Conservation (phyloP, 2,113 vertebrate genomes). For the Otolemur garnettii region DNA sequence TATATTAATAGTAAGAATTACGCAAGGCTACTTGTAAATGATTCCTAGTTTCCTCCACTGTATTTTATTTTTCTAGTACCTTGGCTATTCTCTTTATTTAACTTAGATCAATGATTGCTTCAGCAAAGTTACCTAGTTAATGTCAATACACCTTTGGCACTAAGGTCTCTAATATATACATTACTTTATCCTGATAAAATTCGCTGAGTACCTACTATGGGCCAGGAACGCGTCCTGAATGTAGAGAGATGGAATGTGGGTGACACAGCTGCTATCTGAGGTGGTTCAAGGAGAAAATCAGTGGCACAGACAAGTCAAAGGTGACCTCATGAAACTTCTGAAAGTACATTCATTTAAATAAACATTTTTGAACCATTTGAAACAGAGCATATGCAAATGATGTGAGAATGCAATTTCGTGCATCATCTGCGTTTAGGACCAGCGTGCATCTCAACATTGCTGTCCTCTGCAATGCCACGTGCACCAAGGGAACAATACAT, state of each 20-base stretch:
- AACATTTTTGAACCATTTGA: neutral
- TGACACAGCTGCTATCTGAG: neutral
- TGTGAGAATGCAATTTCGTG: constrained; percentile 5
- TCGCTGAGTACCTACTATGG: neutral
- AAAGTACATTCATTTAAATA: constrained; percentile 3
- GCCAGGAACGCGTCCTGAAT: neutral
- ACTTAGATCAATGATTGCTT: neutral
- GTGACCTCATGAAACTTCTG: neutral
- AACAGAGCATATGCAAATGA: neutral
- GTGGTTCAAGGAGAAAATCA: neutral
- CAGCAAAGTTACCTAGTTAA: constrained; percentile 27
- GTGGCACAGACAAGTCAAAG: neutral
- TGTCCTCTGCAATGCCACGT: neutral
- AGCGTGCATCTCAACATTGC: neutral
- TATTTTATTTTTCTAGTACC: constrained; percentile 4
- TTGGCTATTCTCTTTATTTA: constrained; percentile 33
- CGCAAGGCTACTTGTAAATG: constrained; percentile 60
- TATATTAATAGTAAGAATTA: constrained; percentile 63
- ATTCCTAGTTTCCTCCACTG: constrained; percentile 69
- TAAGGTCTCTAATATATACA: neutral
- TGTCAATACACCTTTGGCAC: neutral
- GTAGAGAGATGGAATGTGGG: neutral
- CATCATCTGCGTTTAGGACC: neutral
- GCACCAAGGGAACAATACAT: neutral
- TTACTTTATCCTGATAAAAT: neutral